Evolutionary conservation across 1,140 invertebrate species (phyloP).

Genomic region (Schlechtendalia chinensis): DNA sequence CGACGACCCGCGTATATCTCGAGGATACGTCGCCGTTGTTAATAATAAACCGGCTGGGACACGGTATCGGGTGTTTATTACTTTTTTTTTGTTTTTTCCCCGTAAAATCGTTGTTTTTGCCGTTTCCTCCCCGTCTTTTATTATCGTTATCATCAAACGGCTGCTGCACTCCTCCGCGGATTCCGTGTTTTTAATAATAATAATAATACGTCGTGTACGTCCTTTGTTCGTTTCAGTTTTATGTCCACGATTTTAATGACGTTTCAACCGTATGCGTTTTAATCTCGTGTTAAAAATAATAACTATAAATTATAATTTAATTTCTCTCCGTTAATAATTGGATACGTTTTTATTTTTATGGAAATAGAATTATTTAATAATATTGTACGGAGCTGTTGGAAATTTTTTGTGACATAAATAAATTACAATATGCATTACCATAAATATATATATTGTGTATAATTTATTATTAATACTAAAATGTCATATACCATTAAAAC

Average conservation of each 20-base stretch:
- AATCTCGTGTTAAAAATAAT: background rate
- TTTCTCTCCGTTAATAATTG: background rate
- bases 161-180: background rate
- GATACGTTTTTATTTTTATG: background rate
- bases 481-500: slow-evolving; percentile 19
- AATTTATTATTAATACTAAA: slow-evolving; percentile 34
- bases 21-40: too few relatives aligned
- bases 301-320: slow-evolving; percentile 19
- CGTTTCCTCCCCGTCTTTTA: background rate
- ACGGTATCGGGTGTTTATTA: too few relatives aligned
- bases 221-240: background rate
- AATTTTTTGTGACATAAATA: slow-evolving; percentile 32
- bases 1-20: too few relatives aligned
- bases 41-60: too few relatives aligned
- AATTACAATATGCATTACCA: slow-evolving; percentile 32
- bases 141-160: background rate
- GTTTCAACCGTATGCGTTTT: background rate
- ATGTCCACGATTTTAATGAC: background rate
- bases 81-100: background rate
- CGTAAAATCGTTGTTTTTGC: background rate
- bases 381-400: slow-evolving; percentile 14
- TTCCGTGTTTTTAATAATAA: background rate
- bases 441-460: slow-evolving; percentile 21
- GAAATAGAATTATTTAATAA: slow-evolving; percentile 28
- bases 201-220: background rate